Evolutionary conservation across 1,140 invertebrate species (phyloP).

Genomic region (Lysiphlebus fabarum): DNA sequence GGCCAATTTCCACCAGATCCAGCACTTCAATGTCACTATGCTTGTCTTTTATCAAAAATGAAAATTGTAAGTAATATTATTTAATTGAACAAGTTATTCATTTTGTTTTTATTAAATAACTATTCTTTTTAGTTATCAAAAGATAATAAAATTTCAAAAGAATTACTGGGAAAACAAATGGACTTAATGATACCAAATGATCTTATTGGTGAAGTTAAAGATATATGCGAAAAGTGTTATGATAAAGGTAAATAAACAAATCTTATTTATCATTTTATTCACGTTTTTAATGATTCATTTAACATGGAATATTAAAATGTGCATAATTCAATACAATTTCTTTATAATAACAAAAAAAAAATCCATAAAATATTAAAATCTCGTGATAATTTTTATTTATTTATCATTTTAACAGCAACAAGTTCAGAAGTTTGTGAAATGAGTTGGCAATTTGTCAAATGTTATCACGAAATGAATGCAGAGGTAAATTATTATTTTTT

Average conservation of each 20-base stretch:
- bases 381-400: background rate
- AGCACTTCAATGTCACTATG: constrained; percentile 29
- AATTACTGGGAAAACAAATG: constrained; percentile 28
- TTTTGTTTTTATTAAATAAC: background rate
- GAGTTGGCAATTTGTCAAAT: constrained; percentile 31
- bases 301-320: too few species aligned
- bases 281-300: background rate
- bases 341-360: too few species aligned
- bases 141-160: constrained; percentile 18
- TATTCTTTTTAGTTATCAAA: constrained; percentile 20
- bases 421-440: constrained; percentile 28
- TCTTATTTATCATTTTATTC: background rate
- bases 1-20: constrained; percentile 29
- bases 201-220: constrained; percentile 6
- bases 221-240: constrained; percentile 2
- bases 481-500: constrained; percentile 16
- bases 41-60: constrained; percentile 31
- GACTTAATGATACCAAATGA: constrained; percentile 25
- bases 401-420: constrained; percentile 19
- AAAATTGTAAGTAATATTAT: constrained; percentile 29
- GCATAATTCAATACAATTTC: too few species aligned
- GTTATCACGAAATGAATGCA: constrained; percentile 26
- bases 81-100: background rate
- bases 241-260: constrained; percentile 14
- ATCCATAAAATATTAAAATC: background rate